Base-by-base conservation (phyloP, 1,140 invertebrate species). In the Lysiphlebus fabarum region DNA sequence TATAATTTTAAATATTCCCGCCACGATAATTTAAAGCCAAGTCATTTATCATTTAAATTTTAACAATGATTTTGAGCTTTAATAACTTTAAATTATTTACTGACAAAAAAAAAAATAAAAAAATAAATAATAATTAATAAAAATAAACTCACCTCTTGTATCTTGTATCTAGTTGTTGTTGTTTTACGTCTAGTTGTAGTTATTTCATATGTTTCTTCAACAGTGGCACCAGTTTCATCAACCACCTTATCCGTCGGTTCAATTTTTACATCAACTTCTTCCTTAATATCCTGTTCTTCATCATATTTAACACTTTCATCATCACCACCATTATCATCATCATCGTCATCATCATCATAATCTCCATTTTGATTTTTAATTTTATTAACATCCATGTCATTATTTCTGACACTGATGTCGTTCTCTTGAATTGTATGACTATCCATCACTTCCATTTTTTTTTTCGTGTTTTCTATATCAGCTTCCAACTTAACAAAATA, bases 81-180 rank as follows among this genome's bases (percentile, higher is more conserved):
- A 34, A 8, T 34, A 7, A n/a, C 26, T 9, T 47, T 26, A 26
- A 12, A 26, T 17, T 17, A 14, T 26, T 47, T 12, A 8, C 45
- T 47, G 43, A 53, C 54, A 48, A 41, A 8, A 17, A 9, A 12
- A 26, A 43, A 17, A 53, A 40, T 14, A n/a, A 45, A 53, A 38
- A 47, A 59, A 51, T 36, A 42, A 49, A 44, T n/a, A n/a, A n/a
- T n/a, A n/a, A n/a, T n/a, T n/a, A n/a, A n/a, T n/a, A n/a, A 56
- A 36, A 59, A 53, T 40, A 40, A 4, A 69, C 81, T 83, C 80
- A 86, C 84, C 81, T 86, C 84, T 78, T 86, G 82, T 74, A 86
- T 86, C 72, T 82, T 84, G 72, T 85, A 84, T 77, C 80, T 85
- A 66, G 82, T 85, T 72, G 83, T 82, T 59, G 84, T 78, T 70